Percentiles rank a stretch among this genome's conserved stretches.
Conservation (phyloP, 1,140 invertebrate genomes). For the Micrasema minimum region DNA sequence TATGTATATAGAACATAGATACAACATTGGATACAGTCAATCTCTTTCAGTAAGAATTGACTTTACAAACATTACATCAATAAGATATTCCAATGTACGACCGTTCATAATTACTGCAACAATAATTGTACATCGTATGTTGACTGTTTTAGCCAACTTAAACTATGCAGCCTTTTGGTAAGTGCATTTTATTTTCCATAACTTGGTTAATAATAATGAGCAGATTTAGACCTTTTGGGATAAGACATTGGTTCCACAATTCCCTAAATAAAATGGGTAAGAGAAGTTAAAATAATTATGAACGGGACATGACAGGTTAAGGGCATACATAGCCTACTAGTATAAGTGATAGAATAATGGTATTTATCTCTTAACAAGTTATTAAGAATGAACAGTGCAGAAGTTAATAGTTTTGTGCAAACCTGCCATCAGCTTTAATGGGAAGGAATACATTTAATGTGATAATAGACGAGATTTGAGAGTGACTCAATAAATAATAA, state of each 20-base stretch:
- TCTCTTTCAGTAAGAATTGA: conserved; percentile 23
- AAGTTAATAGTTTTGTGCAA: conserved; percentile 32
- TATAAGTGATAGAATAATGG: conserved; percentile 12
- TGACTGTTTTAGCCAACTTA: no score
- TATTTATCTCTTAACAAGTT: conserved; percentile 17
- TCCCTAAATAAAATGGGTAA: no score
- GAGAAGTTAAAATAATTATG: conserved; percentile 19
- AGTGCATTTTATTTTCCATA: no score
- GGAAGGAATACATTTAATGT: no score
- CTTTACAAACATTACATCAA: conserved; percentile 15
- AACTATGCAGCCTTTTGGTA: no score
- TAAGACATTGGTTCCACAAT: no score
- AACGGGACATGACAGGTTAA: conserved; percentile 19
- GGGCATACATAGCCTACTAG: conserved; percentile 20
- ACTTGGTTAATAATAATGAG: no score
- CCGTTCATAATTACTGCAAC: conserved; percentile 12
- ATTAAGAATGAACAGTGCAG: conserved; percentile 23
- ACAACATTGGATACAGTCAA: conserved; percentile 35
- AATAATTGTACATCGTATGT: no score
- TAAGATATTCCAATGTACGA: background rate
- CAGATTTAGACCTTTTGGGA: no score
- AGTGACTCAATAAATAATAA: no score
- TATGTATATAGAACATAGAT: conserved; percentile 35
- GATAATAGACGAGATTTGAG: no score
- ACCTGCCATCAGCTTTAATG: conserved; percentile 9